A percentile compares a stretch with the other conserved stretches of the same genome.
These are phyloP conservation scores for Microdon myrmicae DNA, from an alignment of 2,888 invertebrate genomes.

Conservation along the genomic window DNA sequence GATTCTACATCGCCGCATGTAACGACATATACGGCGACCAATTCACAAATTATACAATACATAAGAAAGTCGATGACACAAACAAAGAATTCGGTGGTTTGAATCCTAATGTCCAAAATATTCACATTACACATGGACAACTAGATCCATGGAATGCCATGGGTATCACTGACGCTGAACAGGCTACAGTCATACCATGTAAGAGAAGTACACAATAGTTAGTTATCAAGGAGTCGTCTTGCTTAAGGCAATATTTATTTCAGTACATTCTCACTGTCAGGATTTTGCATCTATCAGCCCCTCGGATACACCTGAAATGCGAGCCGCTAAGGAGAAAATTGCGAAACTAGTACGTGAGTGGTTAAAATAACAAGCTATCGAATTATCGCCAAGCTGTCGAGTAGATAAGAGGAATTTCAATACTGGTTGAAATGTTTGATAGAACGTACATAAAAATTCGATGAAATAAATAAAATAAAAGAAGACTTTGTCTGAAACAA, in stretches of 20 bases:
- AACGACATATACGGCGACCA: slow-evolving; percentile 58
- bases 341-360: slow-evolving; percentile 59
- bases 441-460: too few species aligned
- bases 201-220: slow-evolving; percentile 33
- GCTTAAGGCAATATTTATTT: slow-evolving; percentile 9
- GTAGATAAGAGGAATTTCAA: too few species aligned
- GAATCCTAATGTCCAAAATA: slow-evolving; percentile 66
- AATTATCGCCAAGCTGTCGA: too few species aligned
- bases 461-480: too few species aligned
- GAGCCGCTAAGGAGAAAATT: slow-evolving; percentile 59
- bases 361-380: slow-evolving; percentile 54
- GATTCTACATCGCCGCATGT: slow-evolving; percentile 58
- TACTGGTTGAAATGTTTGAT: too few species aligned
- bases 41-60: slow-evolving; percentile 55
- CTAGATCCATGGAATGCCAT: slow-evolving; percentile 71
- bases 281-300: slow-evolving; percentile 60
- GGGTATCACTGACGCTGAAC: slow-evolving; percentile 63
- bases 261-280: slow-evolving; percentile 59
- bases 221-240: background rate
- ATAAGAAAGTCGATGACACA: slow-evolving; percentile 59
- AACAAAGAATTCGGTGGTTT: slow-evolving; percentile 69
- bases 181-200: slow-evolving; percentile 59
- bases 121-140: slow-evolving; percentile 70
- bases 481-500: too few species aligned
- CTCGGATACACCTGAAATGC: slow-evolving; percentile 59